Conservation (phyloP, 2,888 invertebrate species). For the Reticulitermes lucifugus region DNA sequence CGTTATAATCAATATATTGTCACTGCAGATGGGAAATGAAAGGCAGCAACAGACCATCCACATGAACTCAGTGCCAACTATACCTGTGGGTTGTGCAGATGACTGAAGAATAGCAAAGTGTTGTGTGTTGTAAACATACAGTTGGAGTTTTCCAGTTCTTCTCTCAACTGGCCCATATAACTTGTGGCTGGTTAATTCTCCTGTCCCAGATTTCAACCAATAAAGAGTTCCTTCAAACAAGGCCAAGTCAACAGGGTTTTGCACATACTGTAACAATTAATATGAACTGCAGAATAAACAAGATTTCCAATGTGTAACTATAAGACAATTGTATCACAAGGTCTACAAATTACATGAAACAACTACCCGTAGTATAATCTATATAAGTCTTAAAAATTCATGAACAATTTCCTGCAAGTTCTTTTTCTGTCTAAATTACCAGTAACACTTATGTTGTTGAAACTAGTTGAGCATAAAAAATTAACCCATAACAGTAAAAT, state of each 20-base stretch:
- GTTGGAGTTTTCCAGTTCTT: slow-evolving; percentile 54
- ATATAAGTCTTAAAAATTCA: neutral
- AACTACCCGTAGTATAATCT: neutral
- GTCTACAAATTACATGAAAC: neutral
- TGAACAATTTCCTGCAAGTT: neutral
- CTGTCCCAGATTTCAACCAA: slow-evolving; percentile 71
- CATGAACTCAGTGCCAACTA: neutral
- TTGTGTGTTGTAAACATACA: slow-evolving; percentile 65
- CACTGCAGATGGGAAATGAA: neutral
- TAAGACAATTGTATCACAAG: too few species aligned
- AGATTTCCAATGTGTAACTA: neutral
- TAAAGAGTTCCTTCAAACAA: slow-evolving; percentile 83
- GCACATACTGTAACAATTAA: slow-evolving; percentile 59
- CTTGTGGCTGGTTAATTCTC: slow-evolving; percentile 71
- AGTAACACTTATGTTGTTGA: too few species aligned
- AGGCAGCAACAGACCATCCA: neutral
- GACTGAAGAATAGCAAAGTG: slow-evolving; percentile 68
- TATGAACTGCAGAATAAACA: neutral
- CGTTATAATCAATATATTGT: too few species aligned
- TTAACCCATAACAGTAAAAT: too few species aligned
- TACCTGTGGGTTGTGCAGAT: slow-evolving; percentile 67
- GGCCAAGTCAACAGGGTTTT: slow-evolving; percentile 73
- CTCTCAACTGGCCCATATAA: slow-evolving; percentile 64
- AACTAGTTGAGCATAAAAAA: too few species aligned
- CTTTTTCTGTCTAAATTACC: neutral